Evolutionary conservation across 2,797 vertebrate species (phyloP).

Genomic region (Phoebastria nigripes): DNA sequence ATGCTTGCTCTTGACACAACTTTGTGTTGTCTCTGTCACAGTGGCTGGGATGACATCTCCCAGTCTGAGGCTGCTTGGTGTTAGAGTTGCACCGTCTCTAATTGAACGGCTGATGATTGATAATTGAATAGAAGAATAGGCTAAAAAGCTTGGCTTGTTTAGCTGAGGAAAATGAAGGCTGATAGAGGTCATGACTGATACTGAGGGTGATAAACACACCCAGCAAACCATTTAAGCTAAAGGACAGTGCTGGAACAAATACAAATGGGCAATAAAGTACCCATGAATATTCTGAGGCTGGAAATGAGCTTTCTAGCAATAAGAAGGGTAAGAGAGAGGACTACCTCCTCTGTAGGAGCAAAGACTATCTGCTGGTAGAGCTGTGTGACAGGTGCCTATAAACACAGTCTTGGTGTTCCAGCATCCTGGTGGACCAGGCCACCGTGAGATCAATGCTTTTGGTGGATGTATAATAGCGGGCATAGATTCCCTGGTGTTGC

Average conservation of each 20-base stretch:
- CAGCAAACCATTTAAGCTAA: slow-evolving; percentile 18
- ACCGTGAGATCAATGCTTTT: not conserved
- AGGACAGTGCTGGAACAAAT: slow-evolving; percentile 41
- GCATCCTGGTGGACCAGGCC: not conserved
- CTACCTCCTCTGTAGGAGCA: not conserved
- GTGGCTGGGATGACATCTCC: not conserved
- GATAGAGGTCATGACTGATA: slow-evolving; percentile 6
- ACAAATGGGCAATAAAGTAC: slow-evolving; percentile 21
- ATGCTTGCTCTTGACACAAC: not conserved
- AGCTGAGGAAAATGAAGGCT: slow-evolving; percentile 10
- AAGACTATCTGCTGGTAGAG: not conserved
- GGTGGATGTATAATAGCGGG: fast-evolving
- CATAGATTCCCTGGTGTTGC: not conserved
- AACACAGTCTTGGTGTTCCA: fast-evolving
- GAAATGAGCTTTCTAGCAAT: not conserved
- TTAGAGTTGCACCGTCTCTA: not conserved
- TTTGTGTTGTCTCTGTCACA: not conserved
- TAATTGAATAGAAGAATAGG: slow-evolving; percentile 14
- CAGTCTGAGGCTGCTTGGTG: not conserved
- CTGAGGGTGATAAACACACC: not conserved
- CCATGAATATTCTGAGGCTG: slow-evolving; percentile 36
- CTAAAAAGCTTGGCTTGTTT: slow-evolving; percentile 45
- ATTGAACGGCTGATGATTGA: slow-evolving; percentile 52
- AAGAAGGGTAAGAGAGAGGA: not conserved
- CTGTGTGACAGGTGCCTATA: not conserved